Percentiles rank a stretch among this genome's conserved stretches.
phyloP scores from a whole-genome alignment of 2,797 vertebrate species.

The Philypnodon macrostomus region DNA sequence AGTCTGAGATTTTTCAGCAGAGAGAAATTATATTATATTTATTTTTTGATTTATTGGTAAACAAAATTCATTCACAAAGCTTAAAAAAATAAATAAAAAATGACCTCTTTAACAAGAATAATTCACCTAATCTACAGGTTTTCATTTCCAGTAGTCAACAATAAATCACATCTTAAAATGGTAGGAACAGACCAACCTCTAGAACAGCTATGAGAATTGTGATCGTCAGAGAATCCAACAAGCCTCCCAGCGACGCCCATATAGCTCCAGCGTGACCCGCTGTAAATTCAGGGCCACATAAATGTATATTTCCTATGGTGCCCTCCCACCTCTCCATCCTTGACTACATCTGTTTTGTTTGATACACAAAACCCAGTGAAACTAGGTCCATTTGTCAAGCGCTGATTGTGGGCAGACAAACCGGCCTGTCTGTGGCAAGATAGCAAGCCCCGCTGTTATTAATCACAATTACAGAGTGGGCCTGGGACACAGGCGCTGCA shows the following conservation, averaged over 20 bases:
- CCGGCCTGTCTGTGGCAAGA: slow-evolving; percentile 92
- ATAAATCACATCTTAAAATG: slow-evolving; percentile 7
- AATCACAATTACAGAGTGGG: slow-evolving; percentile 99
- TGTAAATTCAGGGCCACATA: slow-evolving; percentile 82
- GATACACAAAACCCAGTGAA: slow-evolving; percentile 91
- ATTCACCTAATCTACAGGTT: slow-evolving; percentile 28
- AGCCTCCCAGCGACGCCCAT: slow-evolving; percentile 35
- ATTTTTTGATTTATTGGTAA: too few relatives aligned
- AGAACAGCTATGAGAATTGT: slow-evolving; percentile 14
- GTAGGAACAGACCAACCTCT: not conserved
- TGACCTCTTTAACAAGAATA: slow-evolving; percentile 57
- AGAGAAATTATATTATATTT: too few relatives aligned
- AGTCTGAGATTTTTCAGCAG: too few relatives aligned
- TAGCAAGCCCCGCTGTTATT: slow-evolving; percentile 92
- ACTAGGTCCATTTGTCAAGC: slow-evolving; percentile 96
- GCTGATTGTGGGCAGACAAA: slow-evolving; percentile 97
- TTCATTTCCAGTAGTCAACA: too few relatives aligned
- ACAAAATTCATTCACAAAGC: too few relatives aligned
- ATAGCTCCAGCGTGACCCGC: slow-evolving; percentile 53
- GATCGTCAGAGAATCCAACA: slow-evolving; percentile 22
- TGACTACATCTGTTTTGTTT: slow-evolving; percentile 98
- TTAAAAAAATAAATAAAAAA: too few relatives aligned
- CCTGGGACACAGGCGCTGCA: slow-evolving; percentile 80
- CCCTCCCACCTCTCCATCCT: slow-evolving; percentile 84
- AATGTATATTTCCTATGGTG: slow-evolving; percentile 83